phyloP scores from a whole-genome alignment of 2,888 invertebrate genomes.

The Rhagium mordax region DNA sequence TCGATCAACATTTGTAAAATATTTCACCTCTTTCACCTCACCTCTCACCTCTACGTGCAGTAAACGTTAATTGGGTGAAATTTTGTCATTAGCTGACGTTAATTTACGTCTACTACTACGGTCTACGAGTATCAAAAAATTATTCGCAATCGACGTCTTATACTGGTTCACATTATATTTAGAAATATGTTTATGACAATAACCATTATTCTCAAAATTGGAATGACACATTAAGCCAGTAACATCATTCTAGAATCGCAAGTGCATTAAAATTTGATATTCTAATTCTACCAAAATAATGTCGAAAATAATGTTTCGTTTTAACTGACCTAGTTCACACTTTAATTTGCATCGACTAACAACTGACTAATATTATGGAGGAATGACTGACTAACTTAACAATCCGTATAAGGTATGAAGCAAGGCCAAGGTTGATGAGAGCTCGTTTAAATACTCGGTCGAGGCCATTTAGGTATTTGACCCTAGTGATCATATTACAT shows the following conservation, averaged over 20 bases:
- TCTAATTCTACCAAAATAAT: neutral
- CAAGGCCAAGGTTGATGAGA: constrained; percentile 36
- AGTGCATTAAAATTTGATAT: neutral
- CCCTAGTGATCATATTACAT: constrained; percentile 5
- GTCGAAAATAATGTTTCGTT: constrained; percentile 1
- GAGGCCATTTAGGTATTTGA: constrained; percentile 32
- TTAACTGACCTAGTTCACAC: constrained; percentile 17
- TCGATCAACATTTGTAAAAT: too few relatives aligned
- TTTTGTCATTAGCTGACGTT: too few relatives aligned
- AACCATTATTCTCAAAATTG: neutral
- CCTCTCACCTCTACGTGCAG: too few relatives aligned
- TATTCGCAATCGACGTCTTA: too few relatives aligned
- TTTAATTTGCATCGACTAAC: constrained; percentile 14
- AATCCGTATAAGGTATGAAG: constrained; percentile 13
- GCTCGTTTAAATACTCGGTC: constrained; percentile 36
- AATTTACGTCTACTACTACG: too few relatives aligned
- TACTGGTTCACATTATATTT: neutral
- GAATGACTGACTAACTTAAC: neutral
- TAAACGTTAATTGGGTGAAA: too few relatives aligned
- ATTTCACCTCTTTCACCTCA: too few relatives aligned
- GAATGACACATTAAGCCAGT: neutral
- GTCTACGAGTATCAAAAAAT: too few relatives aligned
- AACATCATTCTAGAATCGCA: neutral
- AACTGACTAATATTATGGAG: neutral
- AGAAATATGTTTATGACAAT: neutral